Base-by-base conservation (phyloP, 2,113 vertebrate species). In the Gymnogyps californianus region DNA sequence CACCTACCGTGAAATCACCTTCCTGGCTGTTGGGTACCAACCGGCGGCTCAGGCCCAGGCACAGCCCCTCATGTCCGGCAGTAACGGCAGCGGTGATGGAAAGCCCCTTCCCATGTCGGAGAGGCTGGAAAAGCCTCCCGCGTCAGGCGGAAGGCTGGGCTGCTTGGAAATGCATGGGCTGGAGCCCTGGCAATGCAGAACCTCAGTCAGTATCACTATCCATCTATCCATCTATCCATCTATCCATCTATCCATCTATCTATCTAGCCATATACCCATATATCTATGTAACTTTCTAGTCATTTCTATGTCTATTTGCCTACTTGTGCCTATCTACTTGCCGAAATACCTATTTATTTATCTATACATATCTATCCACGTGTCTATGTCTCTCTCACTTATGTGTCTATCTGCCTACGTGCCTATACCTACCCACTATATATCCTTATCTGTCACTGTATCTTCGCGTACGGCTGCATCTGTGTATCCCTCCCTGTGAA, bases 361-460 rank as follows among this genome's bases (percentile, higher is more conserved):
- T 34, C 79, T 28, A 1, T 29, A 4, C 19, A 1, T 5, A 17
- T 6, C 46, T n/a, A 21, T 8, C 44, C 40, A 3, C 2, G 25
- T 18, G 12, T 11, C 31, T 13, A 0, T 5, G 4, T 13, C 25
- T 54, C 13, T 26, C 62, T 72, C 21, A 10, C 11, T 38, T 4
- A 3, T 0, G 0, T 24, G 12, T 46, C 42, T 21, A 1, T 11
- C 26, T 28, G 28, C 31, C 38, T 16, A 2, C 17, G 7, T 19
- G 4, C 71, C 83, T 10, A 0, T 5, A 15, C 32, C 24, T 11
- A 0, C 16, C 14, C 38, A 1, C 46, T 20, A 0, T 1, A 18
- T 0, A 7, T 24, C 80, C 66, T 71, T 12, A 7, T 3, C 61
- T 38, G 28, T 49, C 62, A 1, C 52, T 25, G 28, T 4, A 8